Percentiles rank a stretch among this genome's conserved stretches.
These are phyloP conservation scores for Cacoxenus indagator DNA, from an alignment of 2,888 invertebrate species.

Conservation along the genomic window DNA sequence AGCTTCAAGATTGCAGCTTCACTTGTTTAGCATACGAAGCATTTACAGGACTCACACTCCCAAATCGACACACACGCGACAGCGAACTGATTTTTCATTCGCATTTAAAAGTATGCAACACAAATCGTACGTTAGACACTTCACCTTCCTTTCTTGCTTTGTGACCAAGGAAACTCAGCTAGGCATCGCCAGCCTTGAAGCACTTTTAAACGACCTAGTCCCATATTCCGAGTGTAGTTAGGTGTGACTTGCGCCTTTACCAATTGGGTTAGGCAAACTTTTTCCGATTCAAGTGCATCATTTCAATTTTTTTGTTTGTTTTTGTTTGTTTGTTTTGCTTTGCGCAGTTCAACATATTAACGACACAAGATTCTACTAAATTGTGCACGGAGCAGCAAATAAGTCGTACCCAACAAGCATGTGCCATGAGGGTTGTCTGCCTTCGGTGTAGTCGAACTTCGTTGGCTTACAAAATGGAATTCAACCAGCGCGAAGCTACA, in stretches of 20 bases:
- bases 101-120: background rate
- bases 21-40: background rate
- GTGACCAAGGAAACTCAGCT: background rate
- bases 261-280: background rate
- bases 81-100: background rate
- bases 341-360: no score
- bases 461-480: no score
- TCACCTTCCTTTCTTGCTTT: background rate
- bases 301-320: no score
- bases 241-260: background rate
- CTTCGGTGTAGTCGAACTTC: no score
- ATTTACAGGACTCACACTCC: background rate
- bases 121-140: background rate
- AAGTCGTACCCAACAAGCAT: no score
- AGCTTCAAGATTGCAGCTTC: background rate
- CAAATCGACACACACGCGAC: background rate
- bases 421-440: no score
- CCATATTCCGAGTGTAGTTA: background rate
- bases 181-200: background rate
- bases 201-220: background rate
- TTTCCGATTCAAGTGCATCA: background rate
- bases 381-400: no score
- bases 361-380: no score
- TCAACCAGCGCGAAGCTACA: no score
- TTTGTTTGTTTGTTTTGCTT: no score